Evolutionary conservation across 2,888 invertebrate species (phyloP).

Genomic region (Pristionchus fissidentatus): DNA sequence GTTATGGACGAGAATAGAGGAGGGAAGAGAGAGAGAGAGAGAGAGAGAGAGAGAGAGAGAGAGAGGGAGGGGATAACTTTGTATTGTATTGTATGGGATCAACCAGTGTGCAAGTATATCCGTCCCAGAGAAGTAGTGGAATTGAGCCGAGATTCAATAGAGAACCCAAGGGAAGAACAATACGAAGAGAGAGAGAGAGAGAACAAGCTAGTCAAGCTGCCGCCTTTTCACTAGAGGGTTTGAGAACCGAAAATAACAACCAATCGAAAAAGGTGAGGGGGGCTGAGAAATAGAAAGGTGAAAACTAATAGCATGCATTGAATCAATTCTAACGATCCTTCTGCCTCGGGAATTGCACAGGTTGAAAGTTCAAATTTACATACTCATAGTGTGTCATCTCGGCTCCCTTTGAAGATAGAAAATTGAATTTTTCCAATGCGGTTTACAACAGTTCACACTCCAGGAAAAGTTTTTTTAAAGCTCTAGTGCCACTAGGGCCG

Average conservation of each 20-base stretch:
- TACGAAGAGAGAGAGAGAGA: neutral
- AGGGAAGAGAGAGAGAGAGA: neutral
- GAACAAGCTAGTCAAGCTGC: no score
- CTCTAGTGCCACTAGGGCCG: no score
- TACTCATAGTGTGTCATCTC: no score
- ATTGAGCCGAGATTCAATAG: constrained; percentile 31
- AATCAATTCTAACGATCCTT: no score
- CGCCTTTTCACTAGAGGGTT: no score
- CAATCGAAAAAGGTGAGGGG: neutral
- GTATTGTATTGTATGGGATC: constrained; percentile 35
- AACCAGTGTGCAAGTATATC: constrained; percentile 34
- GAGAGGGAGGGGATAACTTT: constrained; percentile 12
- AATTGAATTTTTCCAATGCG: no score
- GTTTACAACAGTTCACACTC: no score
- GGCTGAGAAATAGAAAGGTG: neutral
- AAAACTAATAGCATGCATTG: neutral
- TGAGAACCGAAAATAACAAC: no score
- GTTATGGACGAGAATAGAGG: constrained; percentile 12
- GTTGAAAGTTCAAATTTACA: no score
- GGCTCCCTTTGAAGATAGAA: no score
- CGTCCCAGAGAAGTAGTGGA: constrained; percentile 38
- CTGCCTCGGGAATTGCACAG: no score
- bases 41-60: neutral
- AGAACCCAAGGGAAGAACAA: neutral
- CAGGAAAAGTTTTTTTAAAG: no score